A percentile compares a stretch with the other conserved stretches of the same genome.
Evolutionary conservation across 2,797 vertebrate genomes (phyloP).

Genomic region (Oreochromis grahami): DNA sequence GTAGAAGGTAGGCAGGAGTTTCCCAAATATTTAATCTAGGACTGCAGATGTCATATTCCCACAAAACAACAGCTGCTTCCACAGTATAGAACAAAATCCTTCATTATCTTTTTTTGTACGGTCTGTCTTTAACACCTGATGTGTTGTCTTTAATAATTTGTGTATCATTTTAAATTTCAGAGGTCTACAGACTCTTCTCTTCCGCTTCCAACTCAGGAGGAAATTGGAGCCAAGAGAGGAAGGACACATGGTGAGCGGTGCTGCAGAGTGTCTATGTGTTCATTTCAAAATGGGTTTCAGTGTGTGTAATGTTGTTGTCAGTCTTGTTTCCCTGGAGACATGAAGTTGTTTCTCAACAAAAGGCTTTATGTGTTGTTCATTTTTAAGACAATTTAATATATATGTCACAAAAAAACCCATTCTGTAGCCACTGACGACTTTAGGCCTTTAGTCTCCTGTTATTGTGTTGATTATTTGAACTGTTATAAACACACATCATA

Average conservation of each 20-base stretch:
- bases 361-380: not conserved
- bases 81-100: not conserved
- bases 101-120: not conserved
- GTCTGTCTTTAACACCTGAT: not conserved
- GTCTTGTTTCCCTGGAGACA: slow-evolving; percentile 45
- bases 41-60: not conserved
- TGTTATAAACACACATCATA: not conserved
- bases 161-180: slow-evolving; percentile 49
- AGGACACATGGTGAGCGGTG: slow-evolving; percentile 67
- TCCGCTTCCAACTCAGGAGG: slow-evolving; percentile 67
- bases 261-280: not conserved
- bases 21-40: not conserved
- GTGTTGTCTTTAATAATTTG: not conserved
- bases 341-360: not conserved
- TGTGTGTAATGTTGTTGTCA: slow-evolving; percentile 27
- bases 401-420: rapidly evolving
- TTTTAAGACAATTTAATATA: not conserved
- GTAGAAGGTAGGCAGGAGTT: not conserved
- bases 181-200: slow-evolving; percentile 50
- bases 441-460: not conserved
- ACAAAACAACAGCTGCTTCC: not conserved
- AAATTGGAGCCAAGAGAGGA: slow-evolving; percentile 62
- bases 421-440: not conserved
- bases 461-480: not conserved
- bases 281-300: not conserved